Conservation (phyloP, 2,888 invertebrate species). For the Anthrax anthrax region DNA sequence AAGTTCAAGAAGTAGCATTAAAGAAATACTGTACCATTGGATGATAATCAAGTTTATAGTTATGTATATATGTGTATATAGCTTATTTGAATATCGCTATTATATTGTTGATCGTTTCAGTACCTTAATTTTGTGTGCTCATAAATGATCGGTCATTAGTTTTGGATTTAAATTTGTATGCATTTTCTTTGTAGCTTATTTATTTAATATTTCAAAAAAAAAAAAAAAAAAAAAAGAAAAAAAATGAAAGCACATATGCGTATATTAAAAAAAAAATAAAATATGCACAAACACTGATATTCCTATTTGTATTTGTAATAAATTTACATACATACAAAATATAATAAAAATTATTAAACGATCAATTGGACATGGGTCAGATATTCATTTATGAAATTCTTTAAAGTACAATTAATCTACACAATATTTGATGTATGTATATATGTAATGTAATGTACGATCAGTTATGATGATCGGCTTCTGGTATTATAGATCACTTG, state of each 20-base stretch:
- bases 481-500: conserved; percentile 9
- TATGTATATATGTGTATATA: background rate
- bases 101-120: background rate
- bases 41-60: background rate
- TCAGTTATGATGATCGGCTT: conserved; percentile 5
- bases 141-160: conserved; percentile 5
- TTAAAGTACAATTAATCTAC: conserved; percentile 5
- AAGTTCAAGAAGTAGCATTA: background rate
- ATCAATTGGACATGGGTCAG: conserved; percentile 3
- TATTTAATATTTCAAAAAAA: too few relatives aligned
- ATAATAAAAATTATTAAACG: background rate
- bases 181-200: too few relatives aligned
- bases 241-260: too few relatives aligned
- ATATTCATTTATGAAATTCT: conserved; percentile 4
- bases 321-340: too few relatives aligned
- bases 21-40: too few relatives aligned
- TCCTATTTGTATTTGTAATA: too few relatives aligned
- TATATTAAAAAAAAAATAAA: too few relatives aligned
- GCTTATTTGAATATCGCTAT: too few relatives aligned
- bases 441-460: conserved; percentile 4
- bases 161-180: conserved; percentile 6
- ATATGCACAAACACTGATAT: too few relatives aligned
- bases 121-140: background rate
- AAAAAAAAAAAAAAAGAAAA: too few relatives aligned
- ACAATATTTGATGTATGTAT: background rate